Evolutionary conservation across 2,113 vertebrate genomes (phyloP), one percentile per base, ranked within the genome.

Genomic region (Fregetta grallaria): DNA sequence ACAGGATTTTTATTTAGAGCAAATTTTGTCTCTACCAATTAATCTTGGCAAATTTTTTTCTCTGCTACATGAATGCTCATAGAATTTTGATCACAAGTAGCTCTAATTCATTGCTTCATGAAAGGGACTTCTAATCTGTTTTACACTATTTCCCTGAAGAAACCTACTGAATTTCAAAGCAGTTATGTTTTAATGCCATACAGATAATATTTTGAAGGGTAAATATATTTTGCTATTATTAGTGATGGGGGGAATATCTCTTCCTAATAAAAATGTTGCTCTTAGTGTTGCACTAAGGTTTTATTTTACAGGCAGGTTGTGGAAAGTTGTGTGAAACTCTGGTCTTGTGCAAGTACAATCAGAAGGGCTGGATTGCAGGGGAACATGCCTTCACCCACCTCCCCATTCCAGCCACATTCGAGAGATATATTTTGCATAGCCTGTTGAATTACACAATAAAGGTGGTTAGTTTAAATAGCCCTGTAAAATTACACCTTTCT

Each of bases 11-110:
- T 95, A 89, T 86, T 94, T 94, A 70, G 71, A 62, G 74, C 3
- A 20, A 32, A 63, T 91, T 92, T 96, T 87, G 84, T 90, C 79
- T 82, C 45, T 36, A 32, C 86, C 93, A 94, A 96, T 97, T 96
- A 96, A 96, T 95, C 86, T 76, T 72, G 42, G 78, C 42, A 72
- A 26, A 7, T 72, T 82, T 89, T 91, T 65, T 72, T 36, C 42
- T 84, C 52, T 44, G 52, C 56, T 77, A 74, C 4, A 2, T 38
- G 86, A 77, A 86, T 80, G 49, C 40, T 52, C 32, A 8, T 38
- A 58, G 93, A 92, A 87, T 93, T 86, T 66, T 93, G 77, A 93
- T 72, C 19, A 25, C 17, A 44, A 53, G 11, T 65, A 85, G 36
- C 55, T 94, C 1, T 27, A 63, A 63, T 65, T 91, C 44, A 58